A percentile compares a stretch with the other conserved stretches of the same genome.
phyloP scores from a whole-genome alignment of 2,888 invertebrate species.

The Ophion slaviceki region DNA sequence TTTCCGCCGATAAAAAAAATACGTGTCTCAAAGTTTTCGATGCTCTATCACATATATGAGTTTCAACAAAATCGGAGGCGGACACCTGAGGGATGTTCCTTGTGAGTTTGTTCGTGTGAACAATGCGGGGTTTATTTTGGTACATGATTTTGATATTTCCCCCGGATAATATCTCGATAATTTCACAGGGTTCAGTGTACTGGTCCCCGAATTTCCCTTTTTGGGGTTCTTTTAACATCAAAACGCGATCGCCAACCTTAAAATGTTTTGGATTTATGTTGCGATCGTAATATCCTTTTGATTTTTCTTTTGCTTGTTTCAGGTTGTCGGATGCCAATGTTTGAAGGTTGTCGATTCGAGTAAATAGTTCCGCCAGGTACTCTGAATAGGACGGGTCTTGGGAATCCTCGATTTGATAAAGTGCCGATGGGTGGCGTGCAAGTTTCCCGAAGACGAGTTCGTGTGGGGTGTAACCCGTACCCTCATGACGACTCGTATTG shows the following conservation, averaged over 20 bases:
- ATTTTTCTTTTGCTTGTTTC: constrained; percentile 27
- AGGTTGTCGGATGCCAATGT: constrained; percentile 22
- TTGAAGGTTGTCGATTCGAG: constrained; percentile 21
- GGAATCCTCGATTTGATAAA: constrained; percentile 10
- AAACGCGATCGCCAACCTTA: constrained; percentile 35
- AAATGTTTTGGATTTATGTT: constrained; percentile 38
- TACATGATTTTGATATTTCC: constrained; percentile 38
- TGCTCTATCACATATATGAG: too few species aligned
- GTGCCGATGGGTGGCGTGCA: constrained; percentile 19
- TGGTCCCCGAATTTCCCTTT: constrained; percentile 40
- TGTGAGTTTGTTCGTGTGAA: constrained; percentile 38
- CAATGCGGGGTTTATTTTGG: constrained; percentile 21
- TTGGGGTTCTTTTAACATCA: constrained; percentile 52
- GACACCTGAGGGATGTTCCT: too few species aligned
- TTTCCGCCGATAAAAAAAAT: too few species aligned
- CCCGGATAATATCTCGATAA: constrained; percentile 14
- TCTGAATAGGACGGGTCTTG: constrained; percentile 26
- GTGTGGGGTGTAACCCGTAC: constrained; percentile 59
- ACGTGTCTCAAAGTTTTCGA: too few species aligned
- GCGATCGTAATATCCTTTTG: constrained; percentile 27
- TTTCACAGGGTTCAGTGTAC: constrained; percentile 40
- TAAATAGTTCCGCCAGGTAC: constrained; percentile 28
- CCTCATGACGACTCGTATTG: constrained; percentile 60
- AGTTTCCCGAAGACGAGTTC: constrained; percentile 62
- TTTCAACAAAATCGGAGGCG: too few species aligned